These are phyloP conservation scores for Alsophila aescularia DNA, from an alignment of 2,888 invertebrate species.

Conservation along the genomic window DNA sequence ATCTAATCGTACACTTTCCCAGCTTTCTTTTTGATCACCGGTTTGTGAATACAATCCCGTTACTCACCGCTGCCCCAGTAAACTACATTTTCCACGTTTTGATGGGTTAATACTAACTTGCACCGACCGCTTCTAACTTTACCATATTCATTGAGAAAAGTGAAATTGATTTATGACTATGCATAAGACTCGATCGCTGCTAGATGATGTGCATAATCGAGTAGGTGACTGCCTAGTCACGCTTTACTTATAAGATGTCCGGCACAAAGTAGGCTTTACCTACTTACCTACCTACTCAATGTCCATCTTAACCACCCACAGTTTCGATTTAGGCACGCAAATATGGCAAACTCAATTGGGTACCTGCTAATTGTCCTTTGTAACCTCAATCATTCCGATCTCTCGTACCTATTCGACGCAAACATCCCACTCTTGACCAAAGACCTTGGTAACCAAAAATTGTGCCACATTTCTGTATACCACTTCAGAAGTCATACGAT, in stretches of 20 bases:
- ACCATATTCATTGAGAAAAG: constrained; percentile 34
- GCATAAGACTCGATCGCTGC: constrained; percentile 38
- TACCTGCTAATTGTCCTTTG: constrained; percentile 26
- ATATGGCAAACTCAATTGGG: constrained; percentile 20
- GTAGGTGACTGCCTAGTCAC: constrained; percentile 4
- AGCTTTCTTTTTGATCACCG: constrained; percentile 74
- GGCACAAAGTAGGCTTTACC: constrained; percentile 12
- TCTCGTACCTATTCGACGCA: not conserved
- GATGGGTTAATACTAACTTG: constrained; percentile 44
- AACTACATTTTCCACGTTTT: constrained; percentile 64
- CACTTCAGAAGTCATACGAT: no score
- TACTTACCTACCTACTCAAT: constrained; percentile 16
- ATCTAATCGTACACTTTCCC: constrained; percentile 75
- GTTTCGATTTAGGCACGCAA: constrained; percentile 9
- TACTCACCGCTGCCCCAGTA: constrained; percentile 68
- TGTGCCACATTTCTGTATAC: not conserved
- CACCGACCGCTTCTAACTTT: constrained; percentile 25
- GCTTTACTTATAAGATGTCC: constrained; percentile 6
- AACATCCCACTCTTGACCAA: not conserved
- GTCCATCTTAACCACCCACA: constrained; percentile 23
- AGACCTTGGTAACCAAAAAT: constrained; percentile 1
- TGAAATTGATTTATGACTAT: constrained; percentile 38
- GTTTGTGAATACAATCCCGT: constrained; percentile 69
- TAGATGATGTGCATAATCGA: constrained; percentile 17
- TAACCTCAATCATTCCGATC: constrained; percentile 6